Base-by-base conservation (phyloP, 2,888 invertebrate genomes). In the Monoplex corrugatus region DNA sequence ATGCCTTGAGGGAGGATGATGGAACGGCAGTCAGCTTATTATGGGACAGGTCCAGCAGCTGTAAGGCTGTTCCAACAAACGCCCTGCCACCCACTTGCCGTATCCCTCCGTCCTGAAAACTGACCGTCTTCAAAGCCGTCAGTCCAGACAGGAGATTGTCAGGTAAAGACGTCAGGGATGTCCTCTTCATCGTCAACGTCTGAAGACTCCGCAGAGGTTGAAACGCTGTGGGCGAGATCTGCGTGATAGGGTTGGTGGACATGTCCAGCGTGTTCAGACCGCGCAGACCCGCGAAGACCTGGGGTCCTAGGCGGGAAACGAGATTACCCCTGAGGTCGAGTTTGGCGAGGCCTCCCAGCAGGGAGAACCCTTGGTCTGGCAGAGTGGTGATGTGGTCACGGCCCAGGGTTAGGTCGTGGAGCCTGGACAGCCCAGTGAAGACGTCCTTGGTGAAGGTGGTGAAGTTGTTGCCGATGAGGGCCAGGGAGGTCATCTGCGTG, bases 21-120 rank as follows among this genome's bases (percentile, higher is more conserved):
- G 93, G 92, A 43, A 93, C 87, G 19, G 89, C 82, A 8, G 90
- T 88, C 16, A 94, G 87, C 8, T 88, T 32, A 82, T 94, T 94
- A 2, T 90, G 88, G 13, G 91, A 92, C 40, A 94, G 82, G 87
- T 94, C 92, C 44, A 94, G 40, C 2, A 75, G 50, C 5, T 90
- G 91, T 38, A 93, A 10, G 19, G 89, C 68, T 19, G 92, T 92
- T 75, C 92, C 92, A 10, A 84, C 82, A 35, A 93, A 90, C 19
- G 92, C 88, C 40, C 89, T 89, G 1, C 83, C 88, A 10, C 91
- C 90, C 16, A 93, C 86, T 6, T 75, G 86, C 38, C 72, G n/a
- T 0, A 94, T 89, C 8, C 83, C 84, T 84, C 93, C 93, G 1
- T 43, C 78, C 19, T 91, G 88, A 35, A 93, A 90, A 82, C 91